Base-by-base conservation (phyloP, 92 coral and sea anemone species). In the Zoanthus sansibaricus region DNA sequence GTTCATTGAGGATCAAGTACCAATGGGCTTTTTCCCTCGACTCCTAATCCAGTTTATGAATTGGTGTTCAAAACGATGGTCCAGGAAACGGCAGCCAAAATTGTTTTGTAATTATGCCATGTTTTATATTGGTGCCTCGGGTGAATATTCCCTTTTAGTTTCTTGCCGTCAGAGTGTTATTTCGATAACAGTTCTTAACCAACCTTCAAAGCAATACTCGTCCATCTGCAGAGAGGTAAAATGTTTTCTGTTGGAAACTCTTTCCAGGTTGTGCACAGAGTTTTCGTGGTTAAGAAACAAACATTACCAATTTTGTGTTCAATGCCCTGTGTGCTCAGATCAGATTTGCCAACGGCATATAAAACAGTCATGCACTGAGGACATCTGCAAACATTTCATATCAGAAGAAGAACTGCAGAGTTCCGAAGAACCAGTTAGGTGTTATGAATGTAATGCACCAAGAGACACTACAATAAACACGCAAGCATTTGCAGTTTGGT, bases 311-410 rank as follows among this genome's bases (percentile, higher is more conserved):
- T 42, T 78, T 3, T 68, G 84, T 87, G 88, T 91, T 32, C 49
- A 58, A 21, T 91, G 94, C 73, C 72, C 91, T 1, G 86, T 91
- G 37, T 91, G 94, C 70, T 20, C 37, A 55, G 59, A 13, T 76
- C 80, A 48, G 42, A 3, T 7, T 76, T 76, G 80, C 20, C 32
- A 37, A 30, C 37, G 9, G 9, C 80, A 76, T 31, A 51, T 20
- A 18, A 42, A 18, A 2, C 80, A 7, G 10, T 48, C 80, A 18
- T 76, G 80, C n/a, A 48, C 20, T 49, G 37, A n/a, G 13, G 64
- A 20, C 48, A 76, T 37, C 61, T 76, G 80, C 21, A 62, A 76
- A 16, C 80, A 76, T 76, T 47, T 76, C 66, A 51, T 76, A 49
- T 76, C 80, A 16, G 80, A 76, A 51, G 42, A 76, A 10, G 80